These are phyloP conservation scores for Arion vulgaris DNA, from an alignment of 1,140 invertebrate species.

Conservation along the genomic window DNA sequence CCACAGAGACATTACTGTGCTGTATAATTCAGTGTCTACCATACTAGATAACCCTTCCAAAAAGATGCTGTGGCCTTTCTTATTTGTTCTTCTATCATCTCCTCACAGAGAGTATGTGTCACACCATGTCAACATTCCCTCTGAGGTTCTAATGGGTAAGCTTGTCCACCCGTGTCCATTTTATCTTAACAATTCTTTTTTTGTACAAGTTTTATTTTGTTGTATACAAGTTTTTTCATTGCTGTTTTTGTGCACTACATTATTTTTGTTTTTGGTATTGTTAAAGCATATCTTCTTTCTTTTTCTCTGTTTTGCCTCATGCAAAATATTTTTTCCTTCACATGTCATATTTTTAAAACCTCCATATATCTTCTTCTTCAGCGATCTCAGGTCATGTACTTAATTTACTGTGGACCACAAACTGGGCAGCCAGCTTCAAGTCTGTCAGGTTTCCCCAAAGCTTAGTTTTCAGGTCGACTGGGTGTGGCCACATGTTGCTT, in stretches of 20 bases:
- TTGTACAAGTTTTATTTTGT: not conserved
- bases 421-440: too few species aligned
- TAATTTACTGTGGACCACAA: too few species aligned
- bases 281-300: too few species aligned
- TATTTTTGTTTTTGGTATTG: too few species aligned
- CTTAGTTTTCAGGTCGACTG: too few species aligned
- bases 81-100: conserved; percentile 58
- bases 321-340: too few species aligned
- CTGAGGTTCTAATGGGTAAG: conserved; percentile 55
- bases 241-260: not conserved
- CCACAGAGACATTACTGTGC: conserved; percentile 59
- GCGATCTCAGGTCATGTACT: too few species aligned
- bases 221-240: not conserved
- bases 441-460: too few species aligned
- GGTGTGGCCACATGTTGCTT: too few species aligned
- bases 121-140: conserved; percentile 56
- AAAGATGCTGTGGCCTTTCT: conserved; percentile 65
- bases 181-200: not conserved
- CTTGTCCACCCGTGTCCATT: not conserved
- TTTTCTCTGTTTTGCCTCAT: too few species aligned
- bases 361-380: too few species aligned
- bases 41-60: conserved; percentile 70
- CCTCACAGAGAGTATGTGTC: conserved; percentile 63
- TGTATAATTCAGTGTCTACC: conserved; percentile 49
- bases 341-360: too few species aligned